phyloP scores from a whole-genome alignment of 2,113 vertebrate species.

The Empidonax traillii region DNA sequence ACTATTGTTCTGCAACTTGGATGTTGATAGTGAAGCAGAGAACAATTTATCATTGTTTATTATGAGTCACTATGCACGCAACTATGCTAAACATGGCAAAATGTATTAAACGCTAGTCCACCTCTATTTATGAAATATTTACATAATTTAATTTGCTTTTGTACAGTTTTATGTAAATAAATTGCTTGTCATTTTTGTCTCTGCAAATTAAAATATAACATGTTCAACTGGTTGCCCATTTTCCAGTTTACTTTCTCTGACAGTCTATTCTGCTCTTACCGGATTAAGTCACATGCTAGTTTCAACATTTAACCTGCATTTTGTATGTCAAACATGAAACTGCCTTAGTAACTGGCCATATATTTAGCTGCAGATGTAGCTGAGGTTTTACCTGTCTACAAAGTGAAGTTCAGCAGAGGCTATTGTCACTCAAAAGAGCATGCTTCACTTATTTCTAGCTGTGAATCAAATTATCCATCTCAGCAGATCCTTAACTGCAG shows the following conservation, averaged over 20 bases:
- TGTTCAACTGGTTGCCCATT: constrained; percentile 82
- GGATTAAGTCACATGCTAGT: background rate
- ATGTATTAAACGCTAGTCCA: constrained; percentile 98
- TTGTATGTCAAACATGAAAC: background rate
- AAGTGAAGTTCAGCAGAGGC: background rate
- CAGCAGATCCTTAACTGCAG: background rate
- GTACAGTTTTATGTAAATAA: constrained; percentile 99
- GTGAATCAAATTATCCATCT: background rate
- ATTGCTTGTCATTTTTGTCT: constrained; percentile 99
- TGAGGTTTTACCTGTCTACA: background rate
- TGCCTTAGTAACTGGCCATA: background rate
- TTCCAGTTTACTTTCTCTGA: constrained; percentile 67
- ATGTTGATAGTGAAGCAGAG: constrained; percentile 98
- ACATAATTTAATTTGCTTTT: constrained; percentile 99
- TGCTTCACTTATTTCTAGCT: background rate
- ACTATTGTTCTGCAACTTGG: constrained; percentile 98
- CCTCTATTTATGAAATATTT: constrained; percentile 99
- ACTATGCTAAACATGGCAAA: constrained; percentile 99
- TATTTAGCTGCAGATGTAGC: background rate
- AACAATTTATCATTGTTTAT: constrained; percentile 98
- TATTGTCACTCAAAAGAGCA: background rate
- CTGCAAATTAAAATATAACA: constrained; percentile 99
- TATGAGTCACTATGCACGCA: constrained; percentile 99
- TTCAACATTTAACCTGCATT: background rate
- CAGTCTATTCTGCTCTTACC: constrained; percentile 5